Base-by-base conservation (phyloP, 2,797 vertebrate species). In the Myotis daubentonii region DNA sequence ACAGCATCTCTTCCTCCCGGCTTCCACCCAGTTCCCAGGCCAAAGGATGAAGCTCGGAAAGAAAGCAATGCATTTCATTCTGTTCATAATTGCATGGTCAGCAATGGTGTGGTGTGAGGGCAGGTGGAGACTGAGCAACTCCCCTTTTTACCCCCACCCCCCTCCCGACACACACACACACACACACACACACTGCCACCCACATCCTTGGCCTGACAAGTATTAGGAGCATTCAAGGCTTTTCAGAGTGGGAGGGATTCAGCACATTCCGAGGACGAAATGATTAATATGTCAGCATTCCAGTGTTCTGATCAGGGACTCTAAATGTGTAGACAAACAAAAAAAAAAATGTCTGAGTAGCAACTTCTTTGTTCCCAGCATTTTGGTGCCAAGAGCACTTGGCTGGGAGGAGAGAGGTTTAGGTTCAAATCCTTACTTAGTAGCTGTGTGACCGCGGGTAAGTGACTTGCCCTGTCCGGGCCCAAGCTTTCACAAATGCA, bases 1-100 rank as follows among this genome's bases (percentile, higher is more conserved):
- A 10, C 19, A 0, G 33, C 0, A 0, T 72, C 8, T 5, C 41
- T 13, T 28, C n/a, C 75, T 53, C 19, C 79, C 51, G 30, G 51
- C 1, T 2, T 1, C 47, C 11, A 74, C 28, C 53, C 65, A 41
- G 91, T 72, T 12, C 85, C 76, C 44, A 65, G 86, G 55, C 20
- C 0, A 3, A 89, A 90, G 49, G 88, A 47, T 17, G 51, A 49
- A 22, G 15, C 53, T n/a, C 3, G 0, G 53, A 38, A 25, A 49
- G 71, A 55, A 62, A 72, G 75, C 36, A 12, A 7, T 5, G 53
- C 11, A 6, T 62, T n/a, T 47, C 11, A 6, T 62, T n/a, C 55
- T 16, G 6, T 23, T 5, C 30, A 3, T 30, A 19, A 25, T 0
- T 4, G 36, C 44, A 53, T 1, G 8, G 57, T 57, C 41, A 41